A percentile compares a stretch with the other conserved stretches of the same genome.
Conservation (phyloP, 2,113 vertebrate species). For the Psephotus haematonotus region DNA sequence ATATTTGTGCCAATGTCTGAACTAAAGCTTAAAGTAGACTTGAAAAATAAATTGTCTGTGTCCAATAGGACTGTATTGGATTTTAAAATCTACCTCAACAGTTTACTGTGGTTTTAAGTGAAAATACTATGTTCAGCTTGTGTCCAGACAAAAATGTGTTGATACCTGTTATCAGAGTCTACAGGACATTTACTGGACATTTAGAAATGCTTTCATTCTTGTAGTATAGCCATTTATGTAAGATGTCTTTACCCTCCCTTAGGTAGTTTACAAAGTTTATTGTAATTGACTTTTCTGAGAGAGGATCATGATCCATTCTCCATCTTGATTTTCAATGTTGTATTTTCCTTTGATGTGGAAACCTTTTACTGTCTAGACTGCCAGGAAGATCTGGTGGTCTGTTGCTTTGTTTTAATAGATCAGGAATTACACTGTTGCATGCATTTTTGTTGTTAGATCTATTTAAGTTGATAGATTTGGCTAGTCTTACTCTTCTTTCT, state of each 20-base stretch:
- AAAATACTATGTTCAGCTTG: neutral
- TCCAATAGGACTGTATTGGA: accelerated
- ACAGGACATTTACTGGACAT: neutral
- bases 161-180: neutral
- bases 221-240: neutral
- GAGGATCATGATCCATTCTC: neutral
- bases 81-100: neutral
- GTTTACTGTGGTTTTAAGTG: neutral
- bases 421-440: neutral
- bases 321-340: neutral
- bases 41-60: neutral
- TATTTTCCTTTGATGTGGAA: neutral
- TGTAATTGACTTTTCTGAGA: neutral
- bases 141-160: neutral
- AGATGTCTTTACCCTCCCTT: neutral
- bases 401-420: neutral
- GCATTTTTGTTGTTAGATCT: neutral
- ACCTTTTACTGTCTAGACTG: neutral
- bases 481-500: neutral
- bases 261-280: neutral
- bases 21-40: neutral
- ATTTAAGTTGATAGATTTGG: neutral
- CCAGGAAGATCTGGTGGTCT: neutral
- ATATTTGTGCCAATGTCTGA: neutral
- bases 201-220: neutral